Conservation (phyloP, 2,888 invertebrate genomes). For the Pseudococcus longispinus region DNA sequence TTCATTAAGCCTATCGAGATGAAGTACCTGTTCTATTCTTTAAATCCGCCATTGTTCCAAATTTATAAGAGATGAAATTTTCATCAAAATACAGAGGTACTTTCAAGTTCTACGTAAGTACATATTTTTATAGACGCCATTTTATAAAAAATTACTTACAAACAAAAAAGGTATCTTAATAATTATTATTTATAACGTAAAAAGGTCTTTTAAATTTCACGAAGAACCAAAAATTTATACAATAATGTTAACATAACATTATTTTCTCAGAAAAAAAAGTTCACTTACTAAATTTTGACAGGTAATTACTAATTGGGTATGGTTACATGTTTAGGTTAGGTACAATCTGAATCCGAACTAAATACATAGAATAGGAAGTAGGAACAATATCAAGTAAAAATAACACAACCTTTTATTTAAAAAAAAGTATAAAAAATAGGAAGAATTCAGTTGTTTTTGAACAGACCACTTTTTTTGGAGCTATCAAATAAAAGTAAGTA, state of each 20-base stretch:
- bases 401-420: conserved; percentile 11
- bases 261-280: neutral
- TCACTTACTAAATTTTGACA: neutral
- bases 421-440: neutral
- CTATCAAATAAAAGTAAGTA: too few species aligned
- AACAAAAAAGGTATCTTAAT: neutral
- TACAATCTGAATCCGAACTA: neutral
- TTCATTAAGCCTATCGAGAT: neutral
- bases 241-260: neutral
- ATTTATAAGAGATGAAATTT: neutral
- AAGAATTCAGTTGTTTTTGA: neutral
- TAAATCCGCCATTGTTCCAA: neutral
- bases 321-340: neutral
- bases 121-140: neutral
- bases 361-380: neutral
- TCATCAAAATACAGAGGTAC: neutral
- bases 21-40: neutral
- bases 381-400: conserved; percentile 7
- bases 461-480: neutral
- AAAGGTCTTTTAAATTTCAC: neutral
- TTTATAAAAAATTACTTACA: neutral
- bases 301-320: too few species aligned
- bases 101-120: neutral
- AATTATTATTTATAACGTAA: neutral
- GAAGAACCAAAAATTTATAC: neutral